These are phyloP conservation scores for Grammomys surdaster DNA, from an alignment of 2,113 vertebrate species.

Conservation along the genomic window DNA sequence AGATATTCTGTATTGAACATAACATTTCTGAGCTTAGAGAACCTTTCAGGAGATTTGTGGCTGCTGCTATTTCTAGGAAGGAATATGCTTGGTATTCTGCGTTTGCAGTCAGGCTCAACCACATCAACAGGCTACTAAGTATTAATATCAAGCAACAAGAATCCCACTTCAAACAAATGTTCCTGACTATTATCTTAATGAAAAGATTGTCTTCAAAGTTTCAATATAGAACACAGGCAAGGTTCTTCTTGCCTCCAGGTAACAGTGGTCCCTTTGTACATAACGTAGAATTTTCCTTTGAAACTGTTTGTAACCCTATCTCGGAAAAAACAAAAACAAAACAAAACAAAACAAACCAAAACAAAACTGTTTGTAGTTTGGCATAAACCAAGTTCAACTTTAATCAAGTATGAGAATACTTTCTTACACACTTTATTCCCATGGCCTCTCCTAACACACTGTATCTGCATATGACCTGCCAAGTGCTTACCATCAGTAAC, in stretches of 20 bases:
- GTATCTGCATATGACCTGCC: neutral
- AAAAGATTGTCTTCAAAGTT: slow-evolving; percentile 56
- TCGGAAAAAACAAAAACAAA: too few relatives aligned
- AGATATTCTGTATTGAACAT: neutral
- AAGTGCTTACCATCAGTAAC: neutral
- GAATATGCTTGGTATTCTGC: slow-evolving; percentile 23
- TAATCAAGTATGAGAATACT: slow-evolving; percentile 30
- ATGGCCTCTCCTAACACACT: neutral
- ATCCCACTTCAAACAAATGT: slow-evolving; percentile 38
- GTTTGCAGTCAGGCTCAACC: neutral
- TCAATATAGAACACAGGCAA: slow-evolving; percentile 9
- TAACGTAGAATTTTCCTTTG: slow-evolving; percentile 52
- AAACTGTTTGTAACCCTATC: slow-evolving; percentile 8
- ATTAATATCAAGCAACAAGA: slow-evolving; percentile 46
- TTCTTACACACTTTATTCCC: neutral
- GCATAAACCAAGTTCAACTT: slow-evolving; percentile 37
- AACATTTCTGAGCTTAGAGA: neutral
- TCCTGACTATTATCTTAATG: slow-evolving; percentile 39
- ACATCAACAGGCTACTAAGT: slow-evolving; percentile 3
- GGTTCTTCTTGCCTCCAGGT: slow-evolving; percentile 7
- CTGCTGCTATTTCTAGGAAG: slow-evolving; percentile 25
- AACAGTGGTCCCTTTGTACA: neutral
- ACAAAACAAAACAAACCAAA: too few relatives aligned
- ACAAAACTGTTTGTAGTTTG: slow-evolving; percentile 33
- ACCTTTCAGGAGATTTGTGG: slow-evolving; percentile 11